A percentile compares a stretch with the other conserved stretches of the same genome.
phyloP scores from a whole-genome alignment of 35 echinoderm and acorn worm genomes.

The Acanthaster planci region DNA sequence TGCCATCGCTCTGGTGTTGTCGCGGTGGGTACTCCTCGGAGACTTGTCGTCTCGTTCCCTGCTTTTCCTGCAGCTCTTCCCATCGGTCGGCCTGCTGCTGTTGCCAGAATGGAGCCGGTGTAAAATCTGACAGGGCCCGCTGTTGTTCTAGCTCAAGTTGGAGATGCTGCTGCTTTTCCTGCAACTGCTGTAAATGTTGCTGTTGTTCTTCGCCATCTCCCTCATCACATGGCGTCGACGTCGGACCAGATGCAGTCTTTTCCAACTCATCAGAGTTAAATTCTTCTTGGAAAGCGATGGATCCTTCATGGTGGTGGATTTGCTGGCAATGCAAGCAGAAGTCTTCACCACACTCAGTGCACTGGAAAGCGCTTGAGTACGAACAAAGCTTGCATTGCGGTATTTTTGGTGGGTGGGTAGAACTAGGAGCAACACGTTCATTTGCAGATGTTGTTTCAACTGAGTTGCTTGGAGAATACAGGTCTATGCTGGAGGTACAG shows the following conservation, averaged over 20 bases:
- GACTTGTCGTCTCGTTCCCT: background rate
- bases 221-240: background rate
- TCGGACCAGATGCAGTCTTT: background rate
- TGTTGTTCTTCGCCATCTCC: background rate
- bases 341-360: background rate
- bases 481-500: no score
- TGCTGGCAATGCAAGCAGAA: background rate
- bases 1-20: background rate
- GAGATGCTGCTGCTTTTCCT: background rate
- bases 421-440: no score
- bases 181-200: background rate
- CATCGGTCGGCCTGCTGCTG: constrained; percentile 1
- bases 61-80: background rate
- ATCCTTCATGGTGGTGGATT: background rate
- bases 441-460: no score
- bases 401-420: no score
- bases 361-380: no score
- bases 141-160: background rate
- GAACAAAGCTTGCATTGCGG: no score
- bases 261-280: background rate
- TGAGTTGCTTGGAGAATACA: no score
- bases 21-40: background rate
- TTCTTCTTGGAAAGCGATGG: background rate
- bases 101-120: background rate
- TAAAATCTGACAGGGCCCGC: background rate